Conservation (phyloP, 2,797 vertebrate genomes). For the Xerus rutilus region DNA sequence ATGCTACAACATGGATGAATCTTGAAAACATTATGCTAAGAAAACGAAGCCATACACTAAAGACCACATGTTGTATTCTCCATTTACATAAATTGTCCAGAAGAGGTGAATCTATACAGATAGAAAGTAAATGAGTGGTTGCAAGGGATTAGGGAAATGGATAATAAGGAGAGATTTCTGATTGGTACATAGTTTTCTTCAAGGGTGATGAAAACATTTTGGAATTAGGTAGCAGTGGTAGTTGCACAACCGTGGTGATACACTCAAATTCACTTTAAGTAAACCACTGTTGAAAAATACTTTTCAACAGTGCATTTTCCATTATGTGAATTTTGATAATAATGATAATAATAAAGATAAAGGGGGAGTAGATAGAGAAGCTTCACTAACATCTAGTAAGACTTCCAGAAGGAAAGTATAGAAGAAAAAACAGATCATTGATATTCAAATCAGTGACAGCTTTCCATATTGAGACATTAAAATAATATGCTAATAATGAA, state of each 20-base stretch:
- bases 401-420: not conserved
- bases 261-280: not conserved
- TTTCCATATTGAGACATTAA: not conserved
- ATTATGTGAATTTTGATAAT: not conserved
- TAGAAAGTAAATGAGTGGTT: conserved; percentile 13
- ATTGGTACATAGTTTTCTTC: not conserved
- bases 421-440: not conserved
- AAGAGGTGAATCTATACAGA: not conserved
- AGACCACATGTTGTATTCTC: not conserved
- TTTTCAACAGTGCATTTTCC: not conserved
- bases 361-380: not conserved
- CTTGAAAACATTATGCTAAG: not conserved
- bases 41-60: not conserved
- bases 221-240: not conserved
- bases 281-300: not conserved
- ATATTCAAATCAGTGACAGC: not conserved
- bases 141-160: not conserved
- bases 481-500: not conserved
- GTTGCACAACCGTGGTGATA: not conserved
- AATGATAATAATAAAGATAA: not conserved
- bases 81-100: not conserved
- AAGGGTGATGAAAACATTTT: conserved; percentile 1
- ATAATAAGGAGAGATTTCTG: not conserved
- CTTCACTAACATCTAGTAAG: not conserved
- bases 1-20: not conserved